Evolutionary conservation across 2,888 invertebrate genomes (phyloP).

Genomic region (Rhimphoctona megacephalus): DNA sequence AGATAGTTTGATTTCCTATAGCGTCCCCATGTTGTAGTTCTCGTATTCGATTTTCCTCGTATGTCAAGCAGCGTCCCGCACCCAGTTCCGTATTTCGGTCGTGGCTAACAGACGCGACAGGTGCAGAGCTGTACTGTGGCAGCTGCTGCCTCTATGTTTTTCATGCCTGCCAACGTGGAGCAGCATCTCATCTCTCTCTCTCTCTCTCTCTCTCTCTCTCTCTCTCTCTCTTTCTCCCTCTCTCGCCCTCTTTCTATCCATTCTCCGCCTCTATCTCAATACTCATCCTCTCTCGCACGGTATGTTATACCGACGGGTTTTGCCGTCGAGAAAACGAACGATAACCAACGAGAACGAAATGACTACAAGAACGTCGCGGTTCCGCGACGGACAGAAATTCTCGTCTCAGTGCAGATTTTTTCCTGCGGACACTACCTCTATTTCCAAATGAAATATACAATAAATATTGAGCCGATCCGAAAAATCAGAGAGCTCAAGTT

Average conservation of each 20-base stretch:
- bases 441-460: not conserved
- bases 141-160: slow-evolving; percentile 80
- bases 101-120: slow-evolving; percentile 79
- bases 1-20: slow-evolving; percentile 33
- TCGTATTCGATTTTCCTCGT: slow-evolving; percentile 60
- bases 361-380: slow-evolving; percentile 40
- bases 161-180: slow-evolving; percentile 75
- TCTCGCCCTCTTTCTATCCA: slow-evolving; percentile 22
- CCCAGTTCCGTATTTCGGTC: slow-evolving; percentile 79
- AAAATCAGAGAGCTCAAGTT: not conserved
- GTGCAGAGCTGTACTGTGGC: slow-evolving; percentile 71
- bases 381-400: slow-evolving; percentile 43
- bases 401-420: slow-evolving; percentile 7
- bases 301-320: slow-evolving; percentile 44
- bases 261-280: slow-evolving; percentile 26
- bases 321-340: slow-evolving; percentile 51
- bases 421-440: slow-evolving; percentile 17
- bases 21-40: slow-evolving; percentile 31
- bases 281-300: slow-evolving; percentile 43
- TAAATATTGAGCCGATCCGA: not conserved
- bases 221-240: not conserved
- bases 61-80: slow-evolving; percentile 33
- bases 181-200: slow-evolving; percentile 28
- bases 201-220: slow-evolving; percentile 19
- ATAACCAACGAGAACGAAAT: slow-evolving; percentile 36